Base-by-base conservation (phyloP, 2,797 vertebrate genomes). In the Clarias laeviceps region DNA sequence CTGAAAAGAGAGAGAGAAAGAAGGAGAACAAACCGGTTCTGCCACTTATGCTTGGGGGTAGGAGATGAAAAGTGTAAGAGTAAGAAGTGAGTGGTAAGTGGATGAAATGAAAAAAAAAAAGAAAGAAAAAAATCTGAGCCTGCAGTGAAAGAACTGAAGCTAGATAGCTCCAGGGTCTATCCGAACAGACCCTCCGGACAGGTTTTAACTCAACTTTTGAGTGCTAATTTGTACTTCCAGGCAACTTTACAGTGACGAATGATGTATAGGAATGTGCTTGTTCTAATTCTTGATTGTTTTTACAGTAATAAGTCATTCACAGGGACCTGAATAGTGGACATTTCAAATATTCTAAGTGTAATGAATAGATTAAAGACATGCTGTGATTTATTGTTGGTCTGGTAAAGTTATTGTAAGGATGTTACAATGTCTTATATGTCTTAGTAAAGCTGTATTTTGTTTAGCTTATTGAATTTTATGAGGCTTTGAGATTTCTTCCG, bases 11-110 rank as follows among this genome's bases (percentile, higher is more conserved):
- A 62, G 94, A 62, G 29, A 54, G 94, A 93, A 89, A 88, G 45
- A 50, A 2, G 9, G 45, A 54, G 50, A 54, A 54, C 50, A 54
- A 94, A 94, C 94, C 88, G 92, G 94, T 94, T 94, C 89, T 90
- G 87, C 93, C 90, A 84, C 59, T 59, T 80, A 54, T n/a, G 37
- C 24, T 78, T 29, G 11, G 50, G 62, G 64, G 12, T 37, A 37
- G 20, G 54, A 32, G 27, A 72, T 34, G 27, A 50, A 69, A 20
- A 68, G 69, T 50, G 66, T 50, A 37, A 73, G 56, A 57, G 37
- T 24, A 80, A 18, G 2, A 4, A 50, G 22, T 80, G 20, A 62
- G 56, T 50, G 32, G 7, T 73, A 11, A 64, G 22, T 27, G 50
- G 50, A 54, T 54, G 24, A n/a, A 66, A 74, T 29, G 17, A 14